Percentiles rank a stretch among this genome's conserved stretches.
phyloP scores from a whole-genome alignment of 2,888 invertebrate species.

The Polyommatus iphigenia region DNA sequence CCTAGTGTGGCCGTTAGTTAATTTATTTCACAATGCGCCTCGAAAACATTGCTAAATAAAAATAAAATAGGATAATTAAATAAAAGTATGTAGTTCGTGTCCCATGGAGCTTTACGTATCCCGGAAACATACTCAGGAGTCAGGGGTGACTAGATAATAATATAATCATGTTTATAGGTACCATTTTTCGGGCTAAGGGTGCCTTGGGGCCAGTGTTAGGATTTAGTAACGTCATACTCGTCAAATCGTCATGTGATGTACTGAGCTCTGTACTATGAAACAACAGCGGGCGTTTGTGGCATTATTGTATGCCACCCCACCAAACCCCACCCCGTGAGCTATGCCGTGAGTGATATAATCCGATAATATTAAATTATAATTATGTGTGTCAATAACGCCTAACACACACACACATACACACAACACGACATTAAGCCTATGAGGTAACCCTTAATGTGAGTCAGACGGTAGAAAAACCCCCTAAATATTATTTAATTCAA shows the following conservation, averaged over 20 bases:
- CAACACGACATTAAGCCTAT: neutral
- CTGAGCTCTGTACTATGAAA: too few relatives aligned
- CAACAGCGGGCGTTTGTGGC: neutral
- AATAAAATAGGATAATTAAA: neutral
- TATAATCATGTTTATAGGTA: too few relatives aligned
- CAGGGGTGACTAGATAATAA: too few relatives aligned
- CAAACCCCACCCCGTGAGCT: neutral
- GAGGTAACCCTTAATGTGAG: neutral
- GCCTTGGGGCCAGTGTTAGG: too few relatives aligned
- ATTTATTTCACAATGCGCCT: neutral
- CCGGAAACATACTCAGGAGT: too few relatives aligned
- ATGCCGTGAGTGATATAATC: neutral
- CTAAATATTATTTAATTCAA: neutral
- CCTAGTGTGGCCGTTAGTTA: neutral
- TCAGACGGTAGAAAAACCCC: neutral
- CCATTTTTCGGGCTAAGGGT: too few relatives aligned
- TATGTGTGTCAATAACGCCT: constrained; percentile 13
- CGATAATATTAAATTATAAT: constrained; percentile 2
- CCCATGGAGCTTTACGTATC: too few relatives aligned
- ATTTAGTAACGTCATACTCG: too few relatives aligned
- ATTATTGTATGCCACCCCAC: neutral
- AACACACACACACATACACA: neutral
- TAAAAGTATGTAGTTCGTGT: too few relatives aligned
- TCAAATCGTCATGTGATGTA: too few relatives aligned
- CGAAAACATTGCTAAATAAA: constrained; percentile 1